Base-by-base conservation (phyloP, 2,888 invertebrate genomes). In the Lamellibrachia satsuma region DNA sequence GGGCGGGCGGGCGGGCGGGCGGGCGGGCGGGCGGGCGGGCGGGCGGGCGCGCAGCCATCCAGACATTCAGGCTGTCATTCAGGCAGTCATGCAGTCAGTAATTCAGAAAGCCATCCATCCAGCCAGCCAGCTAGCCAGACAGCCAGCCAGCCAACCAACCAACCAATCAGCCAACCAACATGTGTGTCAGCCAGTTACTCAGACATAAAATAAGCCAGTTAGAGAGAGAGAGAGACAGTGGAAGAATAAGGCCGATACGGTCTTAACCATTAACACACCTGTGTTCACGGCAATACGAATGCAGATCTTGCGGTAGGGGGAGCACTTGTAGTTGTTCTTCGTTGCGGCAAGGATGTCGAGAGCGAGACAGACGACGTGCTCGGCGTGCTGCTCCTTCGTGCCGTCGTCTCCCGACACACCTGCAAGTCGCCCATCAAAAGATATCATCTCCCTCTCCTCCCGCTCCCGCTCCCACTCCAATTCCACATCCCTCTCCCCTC, bases 261-360 rank as follows among this genome's bases (percentile, higher is more conserved):
- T 39, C 1, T 39, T 39, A 39, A 39, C 39, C 39, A 75, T 6
- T 6, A 75, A 91, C 92, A 7, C 93, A 95, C 95, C 95, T 52
- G 95, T 94, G 92, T 95, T 94, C n/a, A 95, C 94, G 4, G 95
- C 95, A 55, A 95, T 95, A 39, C 95, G 91, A 0, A 95, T 94
- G 55, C 94, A 94, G 52, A 95, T 93, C 22, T 92, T 92, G 57
- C 92, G 93, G 15, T 94, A 92, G 52, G 93, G 93, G 51, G 92
- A 92, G 8, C 93, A 93, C 92, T 95, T 94, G 7, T 75, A 92
- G 92, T 93, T 94, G 9, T 93, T 92, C 6, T 93, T 92, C 92
- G 94, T 94, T 93, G 94, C 94, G 52, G 93, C 93, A 27, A 94
- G 92, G 3, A 95, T 93, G 90, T 94, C 94, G 52, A 94, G 92